Base-by-base conservation (phyloP, 2,888 invertebrate genomes). In the Caenorhabditis becei region DNA sequence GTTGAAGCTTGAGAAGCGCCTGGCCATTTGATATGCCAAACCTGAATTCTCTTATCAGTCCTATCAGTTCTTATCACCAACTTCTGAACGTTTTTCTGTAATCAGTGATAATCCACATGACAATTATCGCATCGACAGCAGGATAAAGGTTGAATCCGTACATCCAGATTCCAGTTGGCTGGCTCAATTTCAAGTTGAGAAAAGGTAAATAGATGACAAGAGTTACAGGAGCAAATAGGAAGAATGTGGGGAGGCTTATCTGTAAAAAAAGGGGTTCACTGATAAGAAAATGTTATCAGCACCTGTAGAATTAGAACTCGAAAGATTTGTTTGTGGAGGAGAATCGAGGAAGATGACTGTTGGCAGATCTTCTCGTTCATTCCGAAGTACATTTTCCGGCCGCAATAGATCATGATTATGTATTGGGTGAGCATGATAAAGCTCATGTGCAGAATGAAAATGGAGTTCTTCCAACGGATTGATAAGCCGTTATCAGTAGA, bases 131-230 rank as follows among this genome's bases (percentile, higher is more conserved):
- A 35, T 72, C 72, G 0, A 49, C 24, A 32, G 72, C 58, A 1
- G 72, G 72, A 35, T 65, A 72, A 1, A 72, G n/a, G 18, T 24
- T 65, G 28, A 65, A 77, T 4, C 44, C 41, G 0, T 23, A 67
- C 11, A 67, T n/a, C 1, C 61, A 44, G 1, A 67, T 53, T 10
- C 67, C 75, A 18, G 67, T 62, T 8, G 75, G 67, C 1, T 62
- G 11, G 35, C 61, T 77, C 16, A 67, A 8, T 10, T 44, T 5
- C 2, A 54, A 10, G n/a, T 77, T 24, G 5, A 77, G 53, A 20
- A 67, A 54, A 1, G 75, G 75, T 10, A 54, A 8, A 26, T 62
- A 62, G n/a, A 77, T 62, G 1, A 58, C 61, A 16, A 77, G 26
- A 2, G 51, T 32, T 0, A 77, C 23, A 7, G 75, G 75, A 7